Conservation (phyloP, 2,113 vertebrate species). For the Nannospalax galili region DNA sequence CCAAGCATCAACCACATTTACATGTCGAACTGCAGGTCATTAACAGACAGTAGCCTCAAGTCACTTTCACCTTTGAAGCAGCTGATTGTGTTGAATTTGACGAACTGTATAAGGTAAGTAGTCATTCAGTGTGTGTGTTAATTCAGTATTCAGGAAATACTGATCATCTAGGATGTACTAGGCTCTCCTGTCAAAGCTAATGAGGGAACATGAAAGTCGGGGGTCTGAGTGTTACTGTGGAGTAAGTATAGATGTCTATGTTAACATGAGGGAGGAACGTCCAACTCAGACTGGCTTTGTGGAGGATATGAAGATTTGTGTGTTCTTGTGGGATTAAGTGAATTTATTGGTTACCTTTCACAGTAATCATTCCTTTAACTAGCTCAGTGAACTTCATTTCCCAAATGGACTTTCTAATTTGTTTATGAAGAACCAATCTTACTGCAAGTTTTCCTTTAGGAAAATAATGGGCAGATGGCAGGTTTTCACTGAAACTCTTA, state of each 20-base stretch:
- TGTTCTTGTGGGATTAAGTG: background rate
- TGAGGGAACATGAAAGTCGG: background rate
- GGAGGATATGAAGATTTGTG: background rate
- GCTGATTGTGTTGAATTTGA: slow-evolving; percentile 87
- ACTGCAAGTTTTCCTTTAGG: background rate
- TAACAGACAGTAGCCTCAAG: slow-evolving; percentile 87
- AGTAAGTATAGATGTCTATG: background rate
- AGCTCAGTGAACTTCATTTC: slow-evolving; percentile 2
- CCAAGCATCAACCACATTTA: slow-evolving; percentile 86
- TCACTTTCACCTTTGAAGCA: slow-evolving; percentile 85
- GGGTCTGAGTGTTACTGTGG: background rate
- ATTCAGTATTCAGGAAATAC: background rate
- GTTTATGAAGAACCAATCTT: slow-evolving; percentile 30
- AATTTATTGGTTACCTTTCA: background rate
- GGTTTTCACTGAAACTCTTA: slow-evolving; percentile 1
- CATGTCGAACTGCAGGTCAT: slow-evolving; percentile 84
- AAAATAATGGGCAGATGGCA: background rate
- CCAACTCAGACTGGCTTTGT: background rate
- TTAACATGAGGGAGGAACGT: background rate
- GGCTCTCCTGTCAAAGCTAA: background rate
- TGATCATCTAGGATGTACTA: background rate
- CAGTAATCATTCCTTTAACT: background rate
- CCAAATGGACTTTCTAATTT: slow-evolving; percentile 36
- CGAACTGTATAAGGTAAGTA: slow-evolving; percentile 88
- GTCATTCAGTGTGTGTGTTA: background rate